Base-by-base conservation (phyloP, 2,888 invertebrate species). In the Hypolimnas misippus region DNA sequence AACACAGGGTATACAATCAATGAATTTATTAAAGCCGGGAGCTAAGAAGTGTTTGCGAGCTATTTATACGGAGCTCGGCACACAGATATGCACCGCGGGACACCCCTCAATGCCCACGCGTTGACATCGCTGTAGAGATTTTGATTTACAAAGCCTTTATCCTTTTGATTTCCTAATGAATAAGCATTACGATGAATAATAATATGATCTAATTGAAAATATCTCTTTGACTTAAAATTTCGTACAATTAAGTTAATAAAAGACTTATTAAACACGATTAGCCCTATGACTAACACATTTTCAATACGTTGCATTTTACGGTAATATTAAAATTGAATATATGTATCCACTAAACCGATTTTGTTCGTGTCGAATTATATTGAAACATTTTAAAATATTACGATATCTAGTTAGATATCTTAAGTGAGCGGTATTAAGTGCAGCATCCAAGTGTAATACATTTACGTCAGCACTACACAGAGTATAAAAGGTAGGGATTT, bases 1-100 rank as follows among this genome's bases (percentile, higher is more conserved):
- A 12, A 17, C 8, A 46, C 12, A 6, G n/a, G 10, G 12, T 21
- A 21, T 21, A 21, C 5, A 17, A 12, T 4, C 12, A 46, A 21
- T 14, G 14, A 49, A 84, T 84, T 81, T 83, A 86, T 84, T 79
- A 82, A 77, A 79, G 77, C 76, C 82, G 68, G 84, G 76, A 82
- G 81, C 82, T 62, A 67, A 76, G 73, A 76, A 73, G 75, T 77
- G 74, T 76, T 73, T 67, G 73, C 70, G 59, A 56, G 73, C 82
- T 79, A 76, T 78, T 76, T 78, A 78, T 78, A 68, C 68, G 66
- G 63, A 71, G 65, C 69, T 69, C 64, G 71, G 72, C 72, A 75
- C 78, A 84, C 81, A 81, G 82, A 81, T 83, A 82, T 73, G 78
- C 86, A 69, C 84, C 65, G 76, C 86, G 76, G 85, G 85, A 82